phyloP scores from a whole-genome alignment of 1,140 invertebrate genomes.

The Papilio xuthus region DNA sequence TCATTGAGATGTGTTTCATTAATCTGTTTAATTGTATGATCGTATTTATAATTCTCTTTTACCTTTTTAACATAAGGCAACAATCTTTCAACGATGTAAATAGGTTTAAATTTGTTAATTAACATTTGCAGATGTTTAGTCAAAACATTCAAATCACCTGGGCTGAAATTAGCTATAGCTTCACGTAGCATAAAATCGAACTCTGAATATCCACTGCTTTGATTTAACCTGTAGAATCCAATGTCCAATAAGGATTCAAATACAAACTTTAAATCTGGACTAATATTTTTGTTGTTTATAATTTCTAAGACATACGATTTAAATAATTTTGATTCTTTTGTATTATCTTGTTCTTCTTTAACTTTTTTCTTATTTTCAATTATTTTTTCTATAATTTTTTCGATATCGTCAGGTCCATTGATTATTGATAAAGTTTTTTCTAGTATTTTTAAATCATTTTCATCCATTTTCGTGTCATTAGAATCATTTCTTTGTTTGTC shows the following conservation, averaged over 20 bases:
- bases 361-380: not conserved
- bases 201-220: not conserved
- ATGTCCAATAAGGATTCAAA: not conserved
- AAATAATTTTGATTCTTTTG: not conserved
- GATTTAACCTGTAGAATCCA: not conserved
- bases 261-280: not conserved
- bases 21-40: not conserved
- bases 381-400: not conserved
- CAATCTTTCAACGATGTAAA: not conserved
- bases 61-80: not conserved
- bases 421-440: not conserved
- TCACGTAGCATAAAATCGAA: not conserved
- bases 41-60: not conserved
- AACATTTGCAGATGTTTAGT: conserved; percentile 5
- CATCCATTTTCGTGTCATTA: not conserved
- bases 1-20: not conserved
- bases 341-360: not conserved
- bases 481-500: not conserved
- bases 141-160: not conserved
- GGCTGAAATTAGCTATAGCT: not conserved
- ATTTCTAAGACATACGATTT: not conserved
- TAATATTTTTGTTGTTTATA: not conserved
- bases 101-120: not conserved
- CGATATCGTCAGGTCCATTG: not conserved
- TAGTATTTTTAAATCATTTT: conserved; percentile 9